Conservation (phyloP, 2,888 invertebrate genomes). For the Fragum sueziense region DNA sequence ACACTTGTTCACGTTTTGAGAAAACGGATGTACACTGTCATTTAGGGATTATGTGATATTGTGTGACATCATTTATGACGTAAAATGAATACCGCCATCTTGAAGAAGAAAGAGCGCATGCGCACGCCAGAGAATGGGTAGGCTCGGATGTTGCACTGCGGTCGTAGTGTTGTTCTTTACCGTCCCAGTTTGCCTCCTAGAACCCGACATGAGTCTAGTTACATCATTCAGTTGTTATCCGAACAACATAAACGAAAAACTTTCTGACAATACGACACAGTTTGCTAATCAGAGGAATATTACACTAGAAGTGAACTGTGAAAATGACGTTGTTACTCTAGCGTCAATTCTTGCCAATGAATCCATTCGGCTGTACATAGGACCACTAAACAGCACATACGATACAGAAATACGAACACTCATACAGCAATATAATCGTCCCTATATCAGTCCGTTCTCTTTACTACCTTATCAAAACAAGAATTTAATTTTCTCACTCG, state of each 20-base stretch:
- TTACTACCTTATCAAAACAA: constrained; percentile 10
- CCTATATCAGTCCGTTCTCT: constrained; percentile 13
- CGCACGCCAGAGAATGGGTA: constrained; percentile 26
- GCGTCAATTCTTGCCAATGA: neutral
- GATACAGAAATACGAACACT: constrained; percentile 5
- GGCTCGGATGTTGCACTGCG: constrained; percentile 3
- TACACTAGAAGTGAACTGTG: neutral
- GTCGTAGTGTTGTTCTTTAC: constrained; percentile 20
- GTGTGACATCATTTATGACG: neutral
- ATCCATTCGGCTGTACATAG: neutral
- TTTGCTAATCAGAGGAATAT: neutral
- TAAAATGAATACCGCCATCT: constrained; percentile 15
- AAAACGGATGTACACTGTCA: too few relatives aligned
- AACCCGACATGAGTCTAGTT: neutral
- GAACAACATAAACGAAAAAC: neutral
- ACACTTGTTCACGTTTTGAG: too few relatives aligned
- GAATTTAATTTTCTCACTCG: constrained; percentile 23
- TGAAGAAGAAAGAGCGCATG: constrained; percentile 5
- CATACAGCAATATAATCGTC: neutral
- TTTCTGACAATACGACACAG: neutral
- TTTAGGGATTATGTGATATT: too few relatives aligned
- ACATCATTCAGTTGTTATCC: neutral
- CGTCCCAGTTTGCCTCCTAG: constrained; percentile 1
- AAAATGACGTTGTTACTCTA: neutral
- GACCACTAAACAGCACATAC: neutral